These are phyloP conservation scores for Cydia fagiglandana DNA, from an alignment of 1,140 invertebrate genomes.

Conservation along the genomic window DNA sequence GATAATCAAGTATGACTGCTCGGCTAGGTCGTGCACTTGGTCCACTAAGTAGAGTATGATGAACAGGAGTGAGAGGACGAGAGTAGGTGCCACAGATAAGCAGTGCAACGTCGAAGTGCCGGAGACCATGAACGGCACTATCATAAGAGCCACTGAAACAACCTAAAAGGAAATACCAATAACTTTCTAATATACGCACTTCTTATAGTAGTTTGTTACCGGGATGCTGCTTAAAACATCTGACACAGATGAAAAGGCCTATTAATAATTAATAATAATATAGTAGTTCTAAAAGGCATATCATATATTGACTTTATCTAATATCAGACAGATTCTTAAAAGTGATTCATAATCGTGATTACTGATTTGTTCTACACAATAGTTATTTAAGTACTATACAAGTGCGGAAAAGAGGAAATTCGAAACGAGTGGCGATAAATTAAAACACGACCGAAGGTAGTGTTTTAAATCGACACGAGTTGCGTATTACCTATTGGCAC, in stretches of 20 bases:
- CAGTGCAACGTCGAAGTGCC: conserved; percentile 58
- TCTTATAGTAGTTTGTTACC: neutral
- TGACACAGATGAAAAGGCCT: too few species aligned
- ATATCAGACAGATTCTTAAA: neutral
- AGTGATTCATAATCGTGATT: neutral
- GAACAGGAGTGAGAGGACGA: conserved; percentile 65
- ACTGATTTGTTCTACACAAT: too few species aligned
- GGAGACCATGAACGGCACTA: conserved; percentile 58
- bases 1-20: conserved; percentile 60
- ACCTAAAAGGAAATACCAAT: conserved; percentile 67
- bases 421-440: too few species aligned
- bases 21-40: conserved; percentile 66
- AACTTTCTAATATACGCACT: neutral
- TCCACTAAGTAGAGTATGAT: conserved; percentile 68
- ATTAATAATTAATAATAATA: too few species aligned
- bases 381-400: too few species aligned
- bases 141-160: conserved; percentile 66
- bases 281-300: neutral
- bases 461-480: too few species aligned
- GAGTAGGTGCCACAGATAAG: conserved; percentile 62
- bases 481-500: too few species aligned
- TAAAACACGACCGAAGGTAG: too few species aligned
- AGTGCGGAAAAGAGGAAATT: too few species aligned
- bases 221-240: too few species aligned
- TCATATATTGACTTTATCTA: neutral